phyloP scores from a whole-genome alignment of 2,113 vertebrate genomes.

The Neodon shergylaensis region DNA sequence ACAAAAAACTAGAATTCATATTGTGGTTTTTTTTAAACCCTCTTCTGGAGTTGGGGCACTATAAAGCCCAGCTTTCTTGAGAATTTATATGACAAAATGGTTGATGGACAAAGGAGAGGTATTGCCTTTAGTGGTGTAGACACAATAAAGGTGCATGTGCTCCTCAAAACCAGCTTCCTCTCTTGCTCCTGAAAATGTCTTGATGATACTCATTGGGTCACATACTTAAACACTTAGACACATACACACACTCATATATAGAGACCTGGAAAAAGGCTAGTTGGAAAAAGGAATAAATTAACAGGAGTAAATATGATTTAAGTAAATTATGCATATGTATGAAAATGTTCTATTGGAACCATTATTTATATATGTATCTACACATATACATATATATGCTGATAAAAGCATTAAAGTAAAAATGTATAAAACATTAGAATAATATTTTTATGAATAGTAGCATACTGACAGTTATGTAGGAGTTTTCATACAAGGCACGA shows the following conservation, averaged over 20 bases:
- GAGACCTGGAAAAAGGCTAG: background rate
- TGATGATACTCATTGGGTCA: background rate
- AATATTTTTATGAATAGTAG: conserved; percentile 16
- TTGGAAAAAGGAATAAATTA: background rate
- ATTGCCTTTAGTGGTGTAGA: background rate
- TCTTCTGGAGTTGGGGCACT: background rate
- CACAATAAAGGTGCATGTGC: background rate
- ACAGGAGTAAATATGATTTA: background rate
- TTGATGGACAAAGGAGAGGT: background rate
- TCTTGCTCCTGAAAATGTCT: too few species aligned
- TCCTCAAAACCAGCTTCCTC: background rate
- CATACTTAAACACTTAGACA: too few species aligned
- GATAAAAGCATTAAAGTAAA: background rate
- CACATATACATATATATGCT: background rate
- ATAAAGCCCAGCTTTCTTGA: background rate
- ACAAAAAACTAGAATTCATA: background rate
- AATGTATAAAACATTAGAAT: background rate
- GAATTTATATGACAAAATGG: background rate
- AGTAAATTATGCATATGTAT: background rate
- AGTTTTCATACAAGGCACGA: conserved; percentile 5
- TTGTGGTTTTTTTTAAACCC: background rate
- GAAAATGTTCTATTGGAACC: background rate
- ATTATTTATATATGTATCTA: background rate
- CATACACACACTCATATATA: background rate
- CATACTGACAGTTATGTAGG: background rate